Conservation (phyloP, 1,140 invertebrate species). For the Bombus waltoni region DNA sequence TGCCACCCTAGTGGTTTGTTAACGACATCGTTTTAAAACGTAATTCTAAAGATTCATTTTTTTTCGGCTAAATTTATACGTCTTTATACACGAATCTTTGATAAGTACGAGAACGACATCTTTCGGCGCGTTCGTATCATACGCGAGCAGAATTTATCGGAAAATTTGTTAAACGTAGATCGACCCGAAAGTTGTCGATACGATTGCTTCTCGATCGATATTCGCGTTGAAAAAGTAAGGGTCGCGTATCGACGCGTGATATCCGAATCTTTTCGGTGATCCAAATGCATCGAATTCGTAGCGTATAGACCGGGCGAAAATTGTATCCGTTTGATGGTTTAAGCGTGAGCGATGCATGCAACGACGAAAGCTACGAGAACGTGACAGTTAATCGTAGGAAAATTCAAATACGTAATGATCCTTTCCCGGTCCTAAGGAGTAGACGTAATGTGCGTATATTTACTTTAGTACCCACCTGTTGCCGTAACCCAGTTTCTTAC, state of each 20-base stretch:
- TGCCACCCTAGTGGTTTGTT: not conserved
- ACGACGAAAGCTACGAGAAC: too few relatives aligned
- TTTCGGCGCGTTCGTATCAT: too few relatives aligned
- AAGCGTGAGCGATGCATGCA: not conserved
- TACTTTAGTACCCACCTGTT: conserved; percentile 82
- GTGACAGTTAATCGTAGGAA: conserved; percentile 36
- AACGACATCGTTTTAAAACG: not conserved
- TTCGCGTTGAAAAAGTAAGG: too few relatives aligned
- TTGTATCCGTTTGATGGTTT: too few relatives aligned
- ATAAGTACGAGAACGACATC: not conserved
- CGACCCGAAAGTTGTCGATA: not conserved
- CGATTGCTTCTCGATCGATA: too few relatives aligned
- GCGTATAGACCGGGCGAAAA: not conserved
- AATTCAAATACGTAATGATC: conserved; percentile 63
- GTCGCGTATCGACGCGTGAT: not conserved
- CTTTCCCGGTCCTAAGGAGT: conserved; percentile 68
- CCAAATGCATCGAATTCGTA: not conserved
- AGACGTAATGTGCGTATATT: conserved; percentile 81
- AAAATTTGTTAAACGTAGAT: too few relatives aligned
- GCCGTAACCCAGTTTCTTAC: conserved; percentile 80
- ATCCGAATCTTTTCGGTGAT: too few relatives aligned
- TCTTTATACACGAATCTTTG: not conserved
- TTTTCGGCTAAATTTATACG: not conserved
- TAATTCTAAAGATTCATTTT: not conserved
- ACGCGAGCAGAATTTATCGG: not conserved